Evolutionary conservation across 2,113 vertebrate genomes (phyloP).

Genomic region (Ginglymostoma cirratum): DNA sequence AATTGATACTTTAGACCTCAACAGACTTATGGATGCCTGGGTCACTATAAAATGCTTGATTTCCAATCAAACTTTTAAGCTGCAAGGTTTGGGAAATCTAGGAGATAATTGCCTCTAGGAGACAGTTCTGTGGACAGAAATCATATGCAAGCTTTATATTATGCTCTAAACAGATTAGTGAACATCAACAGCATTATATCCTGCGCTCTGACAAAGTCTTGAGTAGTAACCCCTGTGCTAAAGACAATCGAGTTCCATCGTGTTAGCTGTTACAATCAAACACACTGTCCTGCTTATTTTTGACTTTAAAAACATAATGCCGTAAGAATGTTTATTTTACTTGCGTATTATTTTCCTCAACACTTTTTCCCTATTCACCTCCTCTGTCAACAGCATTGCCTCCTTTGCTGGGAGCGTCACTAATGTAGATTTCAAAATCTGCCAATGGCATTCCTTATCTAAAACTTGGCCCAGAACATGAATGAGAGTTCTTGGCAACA

Average conservation of each 20-base stretch:
- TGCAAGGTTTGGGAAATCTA: neutral
- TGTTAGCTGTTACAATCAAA: neutral
- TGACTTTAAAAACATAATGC: neutral
- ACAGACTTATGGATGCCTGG: neutral
- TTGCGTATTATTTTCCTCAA: neutral
- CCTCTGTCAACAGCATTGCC: neutral
- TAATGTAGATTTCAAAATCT: neutral
- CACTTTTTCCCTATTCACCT: neutral
- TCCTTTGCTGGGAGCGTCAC: neutral
- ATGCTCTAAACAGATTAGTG: neutral
- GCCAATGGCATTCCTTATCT: neutral
- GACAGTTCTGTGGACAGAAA: neutral
- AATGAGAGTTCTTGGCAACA: neutral
- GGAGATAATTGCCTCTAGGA: neutral
- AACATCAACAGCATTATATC: neutral
- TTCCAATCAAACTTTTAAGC: neutral
- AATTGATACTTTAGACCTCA: neutral
- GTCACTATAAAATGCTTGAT: neutral
- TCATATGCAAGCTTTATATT: neutral
- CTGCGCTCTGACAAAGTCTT: neutral
- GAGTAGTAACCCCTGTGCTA: neutral
- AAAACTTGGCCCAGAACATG: neutral
- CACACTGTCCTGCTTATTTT: neutral
- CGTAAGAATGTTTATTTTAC: neutral
- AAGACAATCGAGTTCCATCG: neutral